A percentile compares a stretch with the other conserved stretches of the same genome.
These are phyloP conservation scores for Choloepus hoffmanni DNA, from an alignment of 2,113 vertebrate species.

Conservation along the genomic window DNA sequence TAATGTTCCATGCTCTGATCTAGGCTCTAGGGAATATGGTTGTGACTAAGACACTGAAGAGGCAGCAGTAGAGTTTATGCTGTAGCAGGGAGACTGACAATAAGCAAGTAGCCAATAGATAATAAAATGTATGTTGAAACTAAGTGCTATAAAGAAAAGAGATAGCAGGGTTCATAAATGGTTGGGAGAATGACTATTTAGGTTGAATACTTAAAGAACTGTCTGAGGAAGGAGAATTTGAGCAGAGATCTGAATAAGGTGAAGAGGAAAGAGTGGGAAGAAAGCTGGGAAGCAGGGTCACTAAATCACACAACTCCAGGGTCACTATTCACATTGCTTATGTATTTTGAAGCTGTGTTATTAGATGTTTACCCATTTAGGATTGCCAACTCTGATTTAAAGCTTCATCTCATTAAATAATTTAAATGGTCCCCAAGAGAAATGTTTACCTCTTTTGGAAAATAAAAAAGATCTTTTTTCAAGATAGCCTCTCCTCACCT, in stretches of 20 bases:
- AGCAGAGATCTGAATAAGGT: not conserved
- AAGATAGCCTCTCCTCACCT: not conserved
- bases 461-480: not conserved
- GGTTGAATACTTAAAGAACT: conserved; percentile 7
- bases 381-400: not conserved
- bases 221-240: not conserved
- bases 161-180: conserved; percentile 33
- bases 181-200: not conserved
- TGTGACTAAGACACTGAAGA: not conserved
- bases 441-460: not conserved
- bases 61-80: not conserved
- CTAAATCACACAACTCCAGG: not conserved
- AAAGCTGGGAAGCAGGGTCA: not conserved
- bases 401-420: conserved; percentile 36
- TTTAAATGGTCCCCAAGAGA: conserved; percentile 4
- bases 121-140: conserved; percentile 28
- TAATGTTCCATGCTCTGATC: not conserved
- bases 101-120: not conserved
- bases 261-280: not conserved
- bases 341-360: not conserved
- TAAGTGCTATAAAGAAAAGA: conserved; percentile 31
- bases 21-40: not conserved
- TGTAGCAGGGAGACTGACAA: not conserved
- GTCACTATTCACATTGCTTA: not conserved
- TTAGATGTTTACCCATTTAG: conserved; percentile 30